Conservation (phyloP, 2,797 vertebrate species). For the Poeciliopsis paucimaculata region DNA sequence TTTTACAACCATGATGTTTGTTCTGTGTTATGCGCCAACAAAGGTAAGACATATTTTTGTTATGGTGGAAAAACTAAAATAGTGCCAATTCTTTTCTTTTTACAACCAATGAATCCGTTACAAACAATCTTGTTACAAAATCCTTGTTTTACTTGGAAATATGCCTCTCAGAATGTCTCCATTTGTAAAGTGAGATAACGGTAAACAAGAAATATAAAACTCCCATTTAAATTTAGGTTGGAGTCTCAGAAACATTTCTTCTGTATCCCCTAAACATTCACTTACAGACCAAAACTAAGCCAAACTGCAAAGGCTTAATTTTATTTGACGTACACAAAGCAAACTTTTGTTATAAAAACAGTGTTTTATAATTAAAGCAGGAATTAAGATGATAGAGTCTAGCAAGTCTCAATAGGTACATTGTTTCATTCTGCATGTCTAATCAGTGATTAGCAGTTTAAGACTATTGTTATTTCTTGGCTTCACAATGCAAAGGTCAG, state of each 20-base stretch:
- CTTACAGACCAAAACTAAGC: background rate
- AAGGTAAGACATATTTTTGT: background rate
- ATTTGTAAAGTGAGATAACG: background rate
- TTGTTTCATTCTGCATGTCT: slow-evolving; percentile 27
- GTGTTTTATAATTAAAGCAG: slow-evolving; percentile 1
- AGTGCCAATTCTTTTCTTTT: background rate
- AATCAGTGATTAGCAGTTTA: slow-evolving; percentile 27
- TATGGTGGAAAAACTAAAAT: background rate
- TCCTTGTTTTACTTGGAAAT: background rate
- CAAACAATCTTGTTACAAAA: background rate
- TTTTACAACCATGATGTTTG: background rate
- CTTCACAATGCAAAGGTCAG: background rate
- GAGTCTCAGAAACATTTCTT: background rate
- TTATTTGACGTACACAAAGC: slow-evolving; percentile 1
- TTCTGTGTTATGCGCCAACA: background rate
- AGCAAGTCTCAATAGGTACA: slow-evolving; percentile 4
- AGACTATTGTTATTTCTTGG: slow-evolving; percentile 19
- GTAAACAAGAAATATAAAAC: background rate
- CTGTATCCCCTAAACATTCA: background rate
- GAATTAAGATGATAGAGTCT: slow-evolving; percentile 19
- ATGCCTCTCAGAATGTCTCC: background rate
- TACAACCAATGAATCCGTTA: background rate
- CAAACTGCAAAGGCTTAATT: slow-evolving; percentile 1
- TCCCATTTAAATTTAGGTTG: background rate
- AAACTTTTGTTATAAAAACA: background rate